Evolutionary conservation across 2,888 invertebrate species (phyloP).

Genomic region (Hirtodrosophila alboralis): DNA sequence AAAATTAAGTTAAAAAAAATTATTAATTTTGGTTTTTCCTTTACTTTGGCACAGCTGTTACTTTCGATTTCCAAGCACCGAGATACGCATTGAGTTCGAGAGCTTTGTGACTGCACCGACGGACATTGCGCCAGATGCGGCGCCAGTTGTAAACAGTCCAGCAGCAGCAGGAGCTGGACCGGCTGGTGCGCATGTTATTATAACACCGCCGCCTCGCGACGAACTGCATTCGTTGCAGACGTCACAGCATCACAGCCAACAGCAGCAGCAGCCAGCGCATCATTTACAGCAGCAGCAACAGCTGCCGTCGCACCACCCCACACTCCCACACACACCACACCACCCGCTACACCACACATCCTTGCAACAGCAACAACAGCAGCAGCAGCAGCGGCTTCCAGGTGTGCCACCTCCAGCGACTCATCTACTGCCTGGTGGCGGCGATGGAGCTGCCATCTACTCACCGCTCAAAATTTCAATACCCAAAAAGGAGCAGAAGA

Average conservation of each 20-base stretch:
- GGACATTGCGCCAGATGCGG: constrained; percentile 44
- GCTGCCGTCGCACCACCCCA: constrained; percentile 52
- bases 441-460: constrained; percentile 83
- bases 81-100: constrained; percentile 96
- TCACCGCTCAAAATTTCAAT: constrained; percentile 84
- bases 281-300: constrained; percentile 64
- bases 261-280: constrained; percentile 65
- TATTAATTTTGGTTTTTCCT: too few relatives aligned
- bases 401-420: constrained; percentile 47
- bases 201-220: constrained; percentile 74
- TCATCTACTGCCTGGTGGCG: constrained; percentile 72
- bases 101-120: constrained; percentile 92
- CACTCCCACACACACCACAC: constrained; percentile 59
- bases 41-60: constrained; percentile 90
- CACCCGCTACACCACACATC: constrained; percentile 73
- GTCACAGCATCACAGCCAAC: constrained; percentile 55
- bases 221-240: constrained; percentile 64
- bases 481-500: constrained; percentile 86
- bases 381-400: constrained; percentile 48
- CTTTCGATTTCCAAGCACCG: constrained; percentile 98
- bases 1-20: too few relatives aligned
- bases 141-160: constrained; percentile 37
- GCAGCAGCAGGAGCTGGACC: constrained; percentile 48
- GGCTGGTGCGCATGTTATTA: constrained; percentile 72
- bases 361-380: constrained; percentile 61